These are phyloP conservation scores for Cantharis rustica DNA, from an alignment of 2,888 invertebrate species.

Conservation along the genomic window DNA sequence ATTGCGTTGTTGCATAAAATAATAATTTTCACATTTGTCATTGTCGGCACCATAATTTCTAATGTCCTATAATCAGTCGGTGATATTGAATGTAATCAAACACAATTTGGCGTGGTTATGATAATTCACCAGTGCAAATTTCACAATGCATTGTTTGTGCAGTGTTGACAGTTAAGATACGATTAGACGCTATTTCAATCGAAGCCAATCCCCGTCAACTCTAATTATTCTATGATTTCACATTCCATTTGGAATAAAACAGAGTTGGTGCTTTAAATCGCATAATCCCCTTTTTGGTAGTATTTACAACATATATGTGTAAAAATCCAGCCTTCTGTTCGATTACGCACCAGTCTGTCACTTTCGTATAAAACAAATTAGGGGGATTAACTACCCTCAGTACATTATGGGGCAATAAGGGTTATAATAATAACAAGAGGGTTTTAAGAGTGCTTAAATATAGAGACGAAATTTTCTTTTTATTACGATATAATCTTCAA, in stretches of 20 bases:
- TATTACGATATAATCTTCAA: background rate
- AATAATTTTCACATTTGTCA: background rate
- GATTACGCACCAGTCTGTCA: constrained; percentile 28
- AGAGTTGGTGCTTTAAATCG: constrained; percentile 20
- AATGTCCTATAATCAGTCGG: constrained; percentile 4
- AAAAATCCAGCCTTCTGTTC: constrained; percentile 30
- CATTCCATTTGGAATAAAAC: constrained; percentile 41
- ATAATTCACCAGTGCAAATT: constrained; percentile 38
- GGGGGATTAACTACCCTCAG: constrained; percentile 35
- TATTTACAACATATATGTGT: constrained; percentile 15
- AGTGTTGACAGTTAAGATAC: constrained; percentile 29
- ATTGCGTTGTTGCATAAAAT: background rate
- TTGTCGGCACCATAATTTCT: constrained; percentile 4
- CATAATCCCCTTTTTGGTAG: constrained; percentile 26
- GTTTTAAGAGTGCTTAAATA: background rate
- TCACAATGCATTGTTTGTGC: constrained; percentile 37
- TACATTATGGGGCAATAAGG: constrained; percentile 29
- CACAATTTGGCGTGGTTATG: constrained; percentile 42
- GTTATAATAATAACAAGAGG: constrained; percentile 18
- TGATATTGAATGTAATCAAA: constrained; percentile 33
- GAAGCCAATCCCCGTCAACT: constrained; percentile 42
- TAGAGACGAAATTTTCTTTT: background rate
- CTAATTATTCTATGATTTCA: constrained; percentile 43
- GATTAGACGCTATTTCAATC: constrained; percentile 39
- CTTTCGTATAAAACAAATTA: constrained; percentile 36